These are phyloP conservation scores for Melolontha melolontha DNA, from an alignment of 2,888 invertebrate species.

Conservation along the genomic window DNA sequence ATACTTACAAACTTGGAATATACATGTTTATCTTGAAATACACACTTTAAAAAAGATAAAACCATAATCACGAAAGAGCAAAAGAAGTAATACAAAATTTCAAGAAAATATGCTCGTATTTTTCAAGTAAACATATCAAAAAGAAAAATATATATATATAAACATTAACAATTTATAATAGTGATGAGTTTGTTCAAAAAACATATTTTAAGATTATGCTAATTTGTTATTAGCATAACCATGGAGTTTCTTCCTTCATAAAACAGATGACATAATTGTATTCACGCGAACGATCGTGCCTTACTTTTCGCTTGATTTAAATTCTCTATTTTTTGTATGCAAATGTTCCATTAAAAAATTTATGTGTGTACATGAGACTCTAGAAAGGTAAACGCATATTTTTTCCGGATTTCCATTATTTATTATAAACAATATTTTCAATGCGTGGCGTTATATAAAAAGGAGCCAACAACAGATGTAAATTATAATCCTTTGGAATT, in stretches of 20 bases:
- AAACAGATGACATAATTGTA: conserved; percentile 35
- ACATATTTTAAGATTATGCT: conserved; percentile 42
- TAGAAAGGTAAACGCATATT: no score
- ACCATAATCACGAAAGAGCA: no score
- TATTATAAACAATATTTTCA: background rate
- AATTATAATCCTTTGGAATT: conserved; percentile 26
- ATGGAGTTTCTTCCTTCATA: conserved; percentile 9
- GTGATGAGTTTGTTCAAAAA: conserved; percentile 29
- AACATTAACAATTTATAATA: conserved; percentile 15
- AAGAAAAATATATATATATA: no score
- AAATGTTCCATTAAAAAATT: conserved; percentile 11
- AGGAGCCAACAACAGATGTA: conserved; percentile 7
- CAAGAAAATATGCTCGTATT: no score
- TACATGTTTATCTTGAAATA: no score
- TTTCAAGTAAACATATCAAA: no score
- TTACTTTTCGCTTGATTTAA: conserved; percentile 22
- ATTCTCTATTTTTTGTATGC: conserved; percentile 5
- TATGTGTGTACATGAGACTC: background rate
- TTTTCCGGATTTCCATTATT: no score
- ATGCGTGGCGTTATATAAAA: background rate
- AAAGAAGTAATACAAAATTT: no score
- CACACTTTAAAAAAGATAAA: no score
- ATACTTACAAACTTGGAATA: no score
- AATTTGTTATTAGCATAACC: conserved; percentile 30
- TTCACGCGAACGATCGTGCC: background rate